Base-by-base conservation (phyloP, 2,888 invertebrate genomes). In the Cyclophora albipunctata region DNA sequence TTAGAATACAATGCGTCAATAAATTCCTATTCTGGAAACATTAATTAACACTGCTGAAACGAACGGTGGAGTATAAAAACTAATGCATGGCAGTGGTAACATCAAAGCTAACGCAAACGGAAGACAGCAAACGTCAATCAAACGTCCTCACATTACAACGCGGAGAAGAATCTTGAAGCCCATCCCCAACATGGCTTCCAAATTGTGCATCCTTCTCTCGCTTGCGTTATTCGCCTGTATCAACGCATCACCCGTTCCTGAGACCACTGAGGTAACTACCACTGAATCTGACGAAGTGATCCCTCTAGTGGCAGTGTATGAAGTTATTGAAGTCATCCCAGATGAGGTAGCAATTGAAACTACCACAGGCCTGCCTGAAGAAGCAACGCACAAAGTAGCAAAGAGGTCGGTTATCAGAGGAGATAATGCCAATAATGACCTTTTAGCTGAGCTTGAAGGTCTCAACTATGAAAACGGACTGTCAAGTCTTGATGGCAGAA, bases 331-430 rank as follows among this genome's bases (percentile, higher is more conserved):
- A 3, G 63, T 74, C n/a, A 58, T 82, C 2, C 84, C 84, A 45
- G 66, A 76, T 7, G 57, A 77, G 7, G 62, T 80, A 2, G 72
- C 61, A 3, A 47, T 70, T 7, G 45, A 70, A 3, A 58, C 71
- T 2, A 69, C 70, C 3, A 65, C 70, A 42, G 57, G 66, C 49
- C 66, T 61, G 37, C 54, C 68, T 40, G 67, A 70, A 44, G 69
- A 66, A 48, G 52, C 63, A 7, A 62, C 62, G 3, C 87, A 87
- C 48, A 73, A 75, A 51, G 65, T 86, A 7, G 73, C 62, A 40
- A 87, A 78, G 64, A 75, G 88, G 49, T 84, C 84, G 6, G 69
- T 72, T 3, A 57, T 84, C 2, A 71, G 78, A 42, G 81, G 76
- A 48, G 84, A 84, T 49, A 80, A 79, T 52, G 76, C 77, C 0